Percentiles rank a stretch among this genome's conserved stretches.
phyloP scores from a whole-genome alignment of 2,113 vertebrate genomes.

The Paracanthobrama guichenoti region DNA sequence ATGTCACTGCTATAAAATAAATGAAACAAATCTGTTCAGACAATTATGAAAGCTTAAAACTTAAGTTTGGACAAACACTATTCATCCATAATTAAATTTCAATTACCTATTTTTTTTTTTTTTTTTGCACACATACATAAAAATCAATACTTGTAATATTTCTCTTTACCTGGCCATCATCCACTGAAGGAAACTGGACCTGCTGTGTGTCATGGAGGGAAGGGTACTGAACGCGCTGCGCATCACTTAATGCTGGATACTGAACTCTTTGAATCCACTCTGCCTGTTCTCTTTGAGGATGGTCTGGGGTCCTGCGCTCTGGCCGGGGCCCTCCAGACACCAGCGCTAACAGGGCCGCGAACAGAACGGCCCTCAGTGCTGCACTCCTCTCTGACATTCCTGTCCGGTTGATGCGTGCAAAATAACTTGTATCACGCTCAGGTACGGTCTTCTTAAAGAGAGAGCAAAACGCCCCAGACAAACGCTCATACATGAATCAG shows the following conservation, averaged over 20 bases:
- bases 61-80: neutral
- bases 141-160: neutral
- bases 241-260: constrained; percentile 52
- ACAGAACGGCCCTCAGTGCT: constrained; percentile 62
- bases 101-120: neutral
- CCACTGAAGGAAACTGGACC: constrained; percentile 49
- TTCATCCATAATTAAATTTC: neutral
- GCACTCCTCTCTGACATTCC: constrained; percentile 61
- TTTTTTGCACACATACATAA: neutral
- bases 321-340: constrained; percentile 73
- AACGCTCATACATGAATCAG: constrained; percentile 80
- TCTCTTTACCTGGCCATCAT: constrained; percentile 46
- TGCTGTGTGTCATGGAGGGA: constrained; percentile 55
- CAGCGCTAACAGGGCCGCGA: constrained; percentile 66
- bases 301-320: neutral
- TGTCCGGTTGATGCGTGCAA: constrained; percentile 47
- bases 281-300: constrained; percentile 33
- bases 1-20: neutral
- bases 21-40: neutral
- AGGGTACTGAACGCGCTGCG: constrained; percentile 65
- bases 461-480: constrained; percentile 64
- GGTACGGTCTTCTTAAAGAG: constrained; percentile 76
- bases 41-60: neutral
- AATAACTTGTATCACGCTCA: constrained; percentile 55
- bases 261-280: constrained; percentile 61